Conservation (phyloP, 2,113 vertebrate species). For the Cariama cristata region DNA sequence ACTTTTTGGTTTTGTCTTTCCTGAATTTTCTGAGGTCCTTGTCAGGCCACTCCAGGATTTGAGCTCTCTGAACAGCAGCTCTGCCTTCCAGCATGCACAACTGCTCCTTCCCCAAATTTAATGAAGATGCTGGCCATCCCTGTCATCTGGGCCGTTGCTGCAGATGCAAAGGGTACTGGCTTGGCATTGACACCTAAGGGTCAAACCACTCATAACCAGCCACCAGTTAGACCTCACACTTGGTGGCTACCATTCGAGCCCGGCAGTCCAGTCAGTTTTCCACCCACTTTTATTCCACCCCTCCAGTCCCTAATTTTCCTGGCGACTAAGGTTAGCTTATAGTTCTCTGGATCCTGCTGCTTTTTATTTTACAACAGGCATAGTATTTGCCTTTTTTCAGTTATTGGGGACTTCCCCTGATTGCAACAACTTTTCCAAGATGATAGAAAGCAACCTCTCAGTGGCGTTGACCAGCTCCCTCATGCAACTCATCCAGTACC, state of each 20-base stretch:
- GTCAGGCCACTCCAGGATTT: not conserved
- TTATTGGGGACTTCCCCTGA: not conserved
- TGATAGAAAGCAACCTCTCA: not conserved
- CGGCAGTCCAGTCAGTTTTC: accelerated
- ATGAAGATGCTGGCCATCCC: accelerated
- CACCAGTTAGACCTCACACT: not conserved
- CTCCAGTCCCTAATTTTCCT: not conserved
- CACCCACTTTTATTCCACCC: not conserved
- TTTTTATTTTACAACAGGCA: not conserved
- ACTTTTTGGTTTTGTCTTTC: not conserved
- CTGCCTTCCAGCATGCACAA: not conserved
- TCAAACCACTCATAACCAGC: not conserved
- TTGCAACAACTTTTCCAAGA: not conserved
- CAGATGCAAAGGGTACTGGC: not conserved
- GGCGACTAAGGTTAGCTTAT: not conserved
- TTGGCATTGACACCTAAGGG: accelerated
- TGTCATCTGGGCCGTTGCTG: not conserved
- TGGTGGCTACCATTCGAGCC: not conserved
- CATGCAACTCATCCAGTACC: not conserved
- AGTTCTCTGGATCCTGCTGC: not conserved
- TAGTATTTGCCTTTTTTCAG: not conserved
- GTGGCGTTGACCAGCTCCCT: not conserved
- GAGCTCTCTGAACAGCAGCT: not conserved
- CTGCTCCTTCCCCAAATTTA: not conserved
- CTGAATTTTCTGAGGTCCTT: not conserved